Percentiles rank a stretch among this genome's conserved stretches.
Conservation (phyloP, 2,888 invertebrate species). For the Gymnocheta viridis region DNA sequence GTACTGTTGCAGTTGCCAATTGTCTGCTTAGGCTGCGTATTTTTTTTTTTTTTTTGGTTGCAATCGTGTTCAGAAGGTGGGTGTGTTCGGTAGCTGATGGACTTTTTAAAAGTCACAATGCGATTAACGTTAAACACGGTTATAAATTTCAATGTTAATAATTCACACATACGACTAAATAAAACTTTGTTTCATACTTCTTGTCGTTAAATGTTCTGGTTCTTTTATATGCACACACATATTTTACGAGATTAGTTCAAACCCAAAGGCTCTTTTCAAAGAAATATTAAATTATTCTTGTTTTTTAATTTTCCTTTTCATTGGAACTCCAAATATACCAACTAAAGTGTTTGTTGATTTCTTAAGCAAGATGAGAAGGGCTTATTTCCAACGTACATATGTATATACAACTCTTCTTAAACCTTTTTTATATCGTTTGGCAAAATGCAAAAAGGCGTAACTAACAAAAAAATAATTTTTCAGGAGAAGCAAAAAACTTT, state of each 20-base stretch:
- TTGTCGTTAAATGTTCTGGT: background rate
- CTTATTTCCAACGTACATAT: background rate
- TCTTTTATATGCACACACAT: no score
- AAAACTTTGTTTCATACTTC: background rate
- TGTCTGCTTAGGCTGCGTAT: background rate
- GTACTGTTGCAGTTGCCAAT: slow-evolving; percentile 19
- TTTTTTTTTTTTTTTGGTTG: no score
- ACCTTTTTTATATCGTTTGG: no score
- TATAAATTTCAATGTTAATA: slow-evolving; percentile 71
- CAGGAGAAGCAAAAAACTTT: no score
- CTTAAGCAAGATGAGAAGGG: background rate
- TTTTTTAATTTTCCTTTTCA: slow-evolving; percentile 21
- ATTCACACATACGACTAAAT: slow-evolving; percentile 31
- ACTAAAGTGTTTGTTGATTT: slow-evolving; percentile 25
- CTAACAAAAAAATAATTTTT: no score
- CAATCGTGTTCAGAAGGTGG: slow-evolving; percentile 42
- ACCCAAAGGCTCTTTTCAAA: slow-evolving; percentile 8
- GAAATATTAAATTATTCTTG: background rate
- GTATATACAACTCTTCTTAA: background rate
- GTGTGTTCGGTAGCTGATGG: slow-evolving; percentile 68
- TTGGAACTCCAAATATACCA: slow-evolving; percentile 33
- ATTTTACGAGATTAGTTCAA: background rate
- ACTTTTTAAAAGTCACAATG: slow-evolving; percentile 54
- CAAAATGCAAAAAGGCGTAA: no score
- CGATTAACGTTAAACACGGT: slow-evolving; percentile 63